phyloP scores from a whole-genome alignment of 1,140 invertebrate genomes.

The Gryllus bimaculatus region DNA sequence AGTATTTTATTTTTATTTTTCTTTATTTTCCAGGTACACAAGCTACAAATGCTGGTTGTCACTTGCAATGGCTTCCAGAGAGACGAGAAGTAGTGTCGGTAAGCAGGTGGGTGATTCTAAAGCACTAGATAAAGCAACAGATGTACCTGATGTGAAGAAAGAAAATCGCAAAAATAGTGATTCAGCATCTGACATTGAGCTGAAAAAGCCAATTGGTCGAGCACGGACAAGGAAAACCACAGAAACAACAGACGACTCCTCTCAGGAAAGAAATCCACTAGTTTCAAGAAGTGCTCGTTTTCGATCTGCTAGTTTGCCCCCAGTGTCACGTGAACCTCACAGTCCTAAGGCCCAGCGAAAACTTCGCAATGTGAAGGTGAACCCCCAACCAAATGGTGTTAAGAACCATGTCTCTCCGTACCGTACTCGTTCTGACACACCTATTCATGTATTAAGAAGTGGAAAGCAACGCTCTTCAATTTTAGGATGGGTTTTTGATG shows the following conservation, averaged over 20 bases:
- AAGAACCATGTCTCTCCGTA: slow-evolving; percentile 13
- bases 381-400: slow-evolving; percentile 6
- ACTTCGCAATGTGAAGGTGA: not conserved
- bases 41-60: slow-evolving; percentile 16
- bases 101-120: slow-evolving; percentile 15
- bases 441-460: slow-evolving; percentile 18
- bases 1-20: not conserved
- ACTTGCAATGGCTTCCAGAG: slow-evolving; percentile 19
- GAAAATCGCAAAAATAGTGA: slow-evolving; percentile 11
- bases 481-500: slow-evolving; percentile 12
- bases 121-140: slow-evolving; percentile 12
- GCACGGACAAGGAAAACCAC: slow-evolving; percentile 6
- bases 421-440: slow-evolving; percentile 19
- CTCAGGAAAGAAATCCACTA: not conserved
- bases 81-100: slow-evolving; percentile 12
- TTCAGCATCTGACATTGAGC: slow-evolving; percentile 10
- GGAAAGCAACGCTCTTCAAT: slow-evolving; percentile 21
- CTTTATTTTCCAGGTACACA: not conserved
- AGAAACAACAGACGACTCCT: not conserved
- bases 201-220: not conserved
- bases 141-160: slow-evolving; percentile 12
- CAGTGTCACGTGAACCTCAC: not conserved
- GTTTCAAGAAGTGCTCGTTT: not conserved
- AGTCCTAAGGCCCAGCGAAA: slow-evolving; percentile 10
- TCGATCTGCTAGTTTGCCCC: slow-evolving; percentile 7